Evolutionary conservation across 2,797 vertebrate species (phyloP).

Genomic region (Pangasius mekongensis): DNA sequence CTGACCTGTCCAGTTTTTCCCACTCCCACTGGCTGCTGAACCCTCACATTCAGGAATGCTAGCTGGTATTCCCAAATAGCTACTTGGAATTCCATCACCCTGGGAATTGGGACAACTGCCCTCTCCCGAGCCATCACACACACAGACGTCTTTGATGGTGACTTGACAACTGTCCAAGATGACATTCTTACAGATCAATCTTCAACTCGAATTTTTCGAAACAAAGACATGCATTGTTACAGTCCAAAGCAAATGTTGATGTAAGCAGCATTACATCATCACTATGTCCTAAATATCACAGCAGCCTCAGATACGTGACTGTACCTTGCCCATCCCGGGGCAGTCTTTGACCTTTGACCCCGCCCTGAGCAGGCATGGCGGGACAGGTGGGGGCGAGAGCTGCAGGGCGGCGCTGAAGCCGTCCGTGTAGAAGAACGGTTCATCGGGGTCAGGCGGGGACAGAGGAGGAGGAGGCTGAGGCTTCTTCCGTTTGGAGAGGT

Average conservation of each 20-base stretch:
- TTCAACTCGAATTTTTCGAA: not conserved
- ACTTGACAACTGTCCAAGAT: conserved; percentile 46
- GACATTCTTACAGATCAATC: conserved; percentile 41
- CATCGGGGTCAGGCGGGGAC: conserved; percentile 63
- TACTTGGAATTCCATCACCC: conserved; percentile 57
- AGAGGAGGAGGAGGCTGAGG: conserved; percentile 69
- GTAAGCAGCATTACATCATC: conserved; percentile 3
- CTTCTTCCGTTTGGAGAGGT: conserved; percentile 89
- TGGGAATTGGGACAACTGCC: conserved; percentile 54
- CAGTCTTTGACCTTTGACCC: conserved; percentile 89
- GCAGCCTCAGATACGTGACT: not conserved
- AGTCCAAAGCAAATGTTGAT: not conserved
- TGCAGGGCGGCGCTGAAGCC: conserved; percentile 87
- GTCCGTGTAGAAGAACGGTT: conserved; percentile 77
- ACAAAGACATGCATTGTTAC: not conserved
- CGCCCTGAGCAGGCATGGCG: conserved; percentile 88
- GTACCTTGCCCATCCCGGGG: conserved; percentile 88
- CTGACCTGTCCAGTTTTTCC: conserved; percentile 46
- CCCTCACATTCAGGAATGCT: conserved; percentile 43
- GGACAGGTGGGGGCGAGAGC: conserved; percentile 85
- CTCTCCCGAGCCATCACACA: conserved; percentile 43
- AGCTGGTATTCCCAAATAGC: conserved; percentile 50
- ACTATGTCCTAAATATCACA: not conserved
- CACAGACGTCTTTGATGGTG: conserved; percentile 53
- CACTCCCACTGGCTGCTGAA: conserved; percentile 53